Conservation (phyloP, 2,888 invertebrate genomes). For the Papilio gigon region DNA sequence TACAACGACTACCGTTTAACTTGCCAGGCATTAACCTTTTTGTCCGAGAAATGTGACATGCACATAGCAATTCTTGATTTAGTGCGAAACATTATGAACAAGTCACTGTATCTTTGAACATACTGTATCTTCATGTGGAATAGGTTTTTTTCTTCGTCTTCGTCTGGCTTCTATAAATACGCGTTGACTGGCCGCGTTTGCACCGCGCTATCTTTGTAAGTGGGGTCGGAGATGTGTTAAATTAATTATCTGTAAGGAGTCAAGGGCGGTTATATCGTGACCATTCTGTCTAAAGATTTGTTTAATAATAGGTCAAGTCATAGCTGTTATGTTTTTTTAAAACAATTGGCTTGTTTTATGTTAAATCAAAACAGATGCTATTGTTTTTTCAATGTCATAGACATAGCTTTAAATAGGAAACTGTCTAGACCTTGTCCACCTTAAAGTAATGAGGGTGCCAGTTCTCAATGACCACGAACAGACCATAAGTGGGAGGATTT, state of each 20-base stretch:
- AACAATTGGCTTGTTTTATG: not conserved
- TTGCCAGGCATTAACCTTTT: not conserved
- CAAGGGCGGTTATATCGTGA: conserved; percentile 24
- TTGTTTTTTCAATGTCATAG: conserved; percentile 12
- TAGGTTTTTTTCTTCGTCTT: conserved; percentile 17
- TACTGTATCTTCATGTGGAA: not conserved
- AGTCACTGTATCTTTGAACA: not conserved
- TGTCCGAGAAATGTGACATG: not conserved
- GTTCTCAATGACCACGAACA: too few relatives aligned
- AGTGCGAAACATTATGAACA: not conserved
- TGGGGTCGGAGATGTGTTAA: conserved; percentile 13
- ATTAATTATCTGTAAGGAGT: conserved; percentile 14
- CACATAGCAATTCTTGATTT: not conserved
- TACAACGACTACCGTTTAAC: too few relatives aligned
- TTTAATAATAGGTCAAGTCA: not conserved
- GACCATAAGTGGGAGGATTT: too few relatives aligned
- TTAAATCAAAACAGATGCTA: conserved; percentile 1
- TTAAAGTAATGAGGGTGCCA: too few relatives aligned
- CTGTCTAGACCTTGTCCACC: not conserved
- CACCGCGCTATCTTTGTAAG: conserved; percentile 6
- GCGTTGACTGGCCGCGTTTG: not conserved
- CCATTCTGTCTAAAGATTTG: not conserved
- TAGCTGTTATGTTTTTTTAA: conserved; percentile 10
- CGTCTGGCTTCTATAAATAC: conserved; percentile 36
- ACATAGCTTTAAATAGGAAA: not conserved